A percentile compares a stretch with the other conserved stretches of the same genome.
These are phyloP conservation scores for Tupaia tana DNA, from an alignment of 2,113 vertebrate genomes.

Conservation along the genomic window DNA sequence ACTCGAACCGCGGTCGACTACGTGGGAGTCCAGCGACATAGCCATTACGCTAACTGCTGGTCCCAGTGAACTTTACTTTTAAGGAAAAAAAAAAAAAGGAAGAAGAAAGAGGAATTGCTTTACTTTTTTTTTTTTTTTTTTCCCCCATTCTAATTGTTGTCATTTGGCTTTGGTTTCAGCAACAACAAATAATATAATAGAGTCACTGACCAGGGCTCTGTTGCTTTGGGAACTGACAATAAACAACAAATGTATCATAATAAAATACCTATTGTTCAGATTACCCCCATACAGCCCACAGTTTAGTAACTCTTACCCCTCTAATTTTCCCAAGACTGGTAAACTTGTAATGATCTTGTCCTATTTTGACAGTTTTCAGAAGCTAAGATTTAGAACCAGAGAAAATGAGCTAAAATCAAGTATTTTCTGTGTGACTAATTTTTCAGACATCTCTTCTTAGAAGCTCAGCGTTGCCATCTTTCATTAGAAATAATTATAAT, in stretches of 20 bases:
- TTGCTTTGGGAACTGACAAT: neutral
- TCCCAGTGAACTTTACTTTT: neutral
- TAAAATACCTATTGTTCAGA: neutral
- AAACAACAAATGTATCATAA: neutral
- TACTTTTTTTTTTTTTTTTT: too few species aligned
- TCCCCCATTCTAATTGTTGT: neutral
- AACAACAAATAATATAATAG: neutral
- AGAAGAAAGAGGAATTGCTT: neutral
- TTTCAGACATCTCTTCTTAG: neutral
- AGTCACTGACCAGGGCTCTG: neutral
- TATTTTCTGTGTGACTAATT: neutral
- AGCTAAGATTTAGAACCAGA: neutral
- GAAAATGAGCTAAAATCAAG: neutral
- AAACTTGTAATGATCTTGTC: neutral
- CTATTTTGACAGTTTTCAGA: neutral
- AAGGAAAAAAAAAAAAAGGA: neutral
- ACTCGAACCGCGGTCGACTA: too few species aligned
- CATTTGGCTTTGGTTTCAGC: neutral
- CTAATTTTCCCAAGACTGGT: neutral
- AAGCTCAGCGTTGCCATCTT: neutral
- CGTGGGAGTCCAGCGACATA: too few species aligned
- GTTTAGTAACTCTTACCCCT: neutral
- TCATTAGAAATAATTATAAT: slow-evolving; percentile 11
- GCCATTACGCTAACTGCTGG: too few species aligned
- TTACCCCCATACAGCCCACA: neutral